Conservation (phyloP, 1,140 invertebrate genomes). For the Ceratosolen solmsi region DNA sequence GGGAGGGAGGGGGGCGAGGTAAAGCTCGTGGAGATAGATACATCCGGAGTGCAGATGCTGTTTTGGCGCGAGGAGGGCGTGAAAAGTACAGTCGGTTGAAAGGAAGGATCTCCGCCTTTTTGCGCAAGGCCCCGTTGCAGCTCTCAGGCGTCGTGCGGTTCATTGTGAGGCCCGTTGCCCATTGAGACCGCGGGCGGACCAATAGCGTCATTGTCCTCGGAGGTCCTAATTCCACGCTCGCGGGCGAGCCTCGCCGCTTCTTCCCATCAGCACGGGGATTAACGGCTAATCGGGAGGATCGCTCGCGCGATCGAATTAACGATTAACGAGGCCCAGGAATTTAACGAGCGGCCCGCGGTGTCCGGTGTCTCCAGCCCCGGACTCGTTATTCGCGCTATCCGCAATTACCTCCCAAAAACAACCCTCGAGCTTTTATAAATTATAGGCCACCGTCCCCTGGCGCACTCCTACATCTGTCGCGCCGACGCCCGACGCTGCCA, state of each 20-base stretch:
- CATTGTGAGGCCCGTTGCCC: conserved; percentile 12
- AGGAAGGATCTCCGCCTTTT: conserved; percentile 59
- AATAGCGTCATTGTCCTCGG: conserved; percentile 29
- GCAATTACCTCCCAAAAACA: conserved; percentile 73
- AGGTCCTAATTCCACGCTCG: neutral
- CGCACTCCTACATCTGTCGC: conserved; percentile 22
- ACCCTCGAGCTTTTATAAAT: conserved; percentile 72
- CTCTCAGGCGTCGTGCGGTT: neutral
- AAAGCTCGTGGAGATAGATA: neutral
- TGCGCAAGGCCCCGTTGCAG: conserved; percentile 39
- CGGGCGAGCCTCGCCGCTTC: neutral
- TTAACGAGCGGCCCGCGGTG: conserved; percentile 56
- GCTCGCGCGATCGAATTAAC: conserved; percentile 47
- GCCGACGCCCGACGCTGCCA: neutral
- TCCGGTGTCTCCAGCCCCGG: conserved; percentile 73
- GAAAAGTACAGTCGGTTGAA: conserved; percentile 68
- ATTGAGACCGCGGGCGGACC: conserved; percentile 47
- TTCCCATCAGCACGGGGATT: neutral
- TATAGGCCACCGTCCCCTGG: conserved; percentile 64
- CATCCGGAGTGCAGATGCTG: conserved; percentile 36
- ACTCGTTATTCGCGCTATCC: conserved; percentile 73
- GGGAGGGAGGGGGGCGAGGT: neutral
- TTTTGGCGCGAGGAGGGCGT: conserved; percentile 62
- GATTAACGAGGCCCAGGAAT: conserved; percentile 40
- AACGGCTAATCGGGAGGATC: conserved; percentile 22